Percentiles rank a stretch among this genome's conserved stretches.
Conservation (phyloP, 2,888 invertebrate species). For the Marronus borbonicus region DNA sequence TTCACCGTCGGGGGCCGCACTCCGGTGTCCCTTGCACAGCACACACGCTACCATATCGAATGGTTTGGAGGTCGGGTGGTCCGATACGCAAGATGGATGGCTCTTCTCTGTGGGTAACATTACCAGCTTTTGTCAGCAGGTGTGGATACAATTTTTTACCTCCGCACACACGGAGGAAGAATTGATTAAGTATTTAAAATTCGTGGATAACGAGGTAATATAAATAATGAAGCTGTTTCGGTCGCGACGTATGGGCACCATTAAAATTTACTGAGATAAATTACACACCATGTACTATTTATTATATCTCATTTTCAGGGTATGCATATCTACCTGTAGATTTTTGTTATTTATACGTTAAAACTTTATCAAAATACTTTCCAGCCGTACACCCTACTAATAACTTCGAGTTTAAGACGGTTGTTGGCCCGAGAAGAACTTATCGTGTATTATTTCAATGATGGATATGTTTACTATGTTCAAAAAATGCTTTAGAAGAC, state of each 20-base stretch:
- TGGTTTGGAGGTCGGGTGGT: conserved; percentile 64
- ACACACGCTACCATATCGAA: conserved; percentile 62
- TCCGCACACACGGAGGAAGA: conserved; percentile 17
- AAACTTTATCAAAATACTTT: conserved; percentile 38
- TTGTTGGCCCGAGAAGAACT: not conserved
- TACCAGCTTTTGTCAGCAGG: conserved; percentile 61
- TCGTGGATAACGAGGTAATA: conserved; percentile 51
- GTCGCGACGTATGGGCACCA: conserved; percentile 44
- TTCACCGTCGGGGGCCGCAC: conserved; percentile 65
- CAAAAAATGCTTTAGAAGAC: not conserved
- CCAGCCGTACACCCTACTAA: not conserved
- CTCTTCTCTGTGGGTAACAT: conserved; percentile 61
- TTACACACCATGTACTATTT: conserved; percentile 30
- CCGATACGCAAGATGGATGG: conserved; percentile 64
- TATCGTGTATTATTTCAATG: not conserved
- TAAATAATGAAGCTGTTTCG: conserved; percentile 52
- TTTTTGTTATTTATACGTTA: conserved; percentile 28
- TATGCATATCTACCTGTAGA: conserved; percentile 21
- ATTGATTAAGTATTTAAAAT: conserved; percentile 54
- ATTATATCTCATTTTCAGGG: conserved; percentile 25
- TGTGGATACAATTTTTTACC: conserved; percentile 55
- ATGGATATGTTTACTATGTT: not conserved
- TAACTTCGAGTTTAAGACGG: conserved; percentile 22
- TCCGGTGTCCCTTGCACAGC: conserved; percentile 57
- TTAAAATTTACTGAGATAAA: conserved; percentile 44